phyloP scores from a whole-genome alignment of 2,888 invertebrate genomes.

The Cataglyphis cursor region DNA sequence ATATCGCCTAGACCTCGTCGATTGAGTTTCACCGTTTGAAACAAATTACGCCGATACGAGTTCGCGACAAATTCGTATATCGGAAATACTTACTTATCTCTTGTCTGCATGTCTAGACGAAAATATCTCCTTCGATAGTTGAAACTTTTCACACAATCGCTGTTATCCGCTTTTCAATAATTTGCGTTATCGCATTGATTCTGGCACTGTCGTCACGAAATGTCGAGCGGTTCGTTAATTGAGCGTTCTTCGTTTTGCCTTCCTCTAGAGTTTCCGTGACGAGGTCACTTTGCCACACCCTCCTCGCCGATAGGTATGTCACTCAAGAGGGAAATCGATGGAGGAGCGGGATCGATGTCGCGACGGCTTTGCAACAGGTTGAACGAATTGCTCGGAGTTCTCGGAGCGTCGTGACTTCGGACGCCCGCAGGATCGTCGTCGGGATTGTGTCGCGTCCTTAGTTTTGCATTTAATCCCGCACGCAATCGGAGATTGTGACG shows the following conservation, averaged over 20 bases:
- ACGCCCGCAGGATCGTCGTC: constrained; percentile 58
- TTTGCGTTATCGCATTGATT: constrained; percentile 28
- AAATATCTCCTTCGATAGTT: background rate
- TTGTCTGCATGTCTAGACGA: background rate
- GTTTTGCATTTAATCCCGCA: constrained; percentile 57
- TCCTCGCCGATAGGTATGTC: constrained; percentile 66
- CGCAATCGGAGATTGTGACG: constrained; percentile 69
- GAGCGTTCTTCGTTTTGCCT: constrained; percentile 51
- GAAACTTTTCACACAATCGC: constrained; percentile 11
- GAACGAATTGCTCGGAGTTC: constrained; percentile 76
- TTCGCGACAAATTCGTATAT: background rate
- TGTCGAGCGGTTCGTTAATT: constrained; percentile 63
- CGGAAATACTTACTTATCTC: background rate
- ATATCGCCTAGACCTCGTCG: background rate
- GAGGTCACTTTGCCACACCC: constrained; percentile 74
- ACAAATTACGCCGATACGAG: background rate
- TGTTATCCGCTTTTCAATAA: constrained; percentile 24
- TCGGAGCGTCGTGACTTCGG: constrained; percentile 60
- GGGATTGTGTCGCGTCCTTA: constrained; percentile 52
- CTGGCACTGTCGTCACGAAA: constrained; percentile 32
- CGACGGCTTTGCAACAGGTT: constrained; percentile 79
- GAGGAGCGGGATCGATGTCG: constrained; percentile 76
- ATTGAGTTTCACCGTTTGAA: background rate
- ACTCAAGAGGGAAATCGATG: constrained; percentile 73
- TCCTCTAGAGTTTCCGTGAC: constrained; percentile 59